Conservation (phyloP, 2,797 vertebrate genomes). For the Mus caroli region DNA sequence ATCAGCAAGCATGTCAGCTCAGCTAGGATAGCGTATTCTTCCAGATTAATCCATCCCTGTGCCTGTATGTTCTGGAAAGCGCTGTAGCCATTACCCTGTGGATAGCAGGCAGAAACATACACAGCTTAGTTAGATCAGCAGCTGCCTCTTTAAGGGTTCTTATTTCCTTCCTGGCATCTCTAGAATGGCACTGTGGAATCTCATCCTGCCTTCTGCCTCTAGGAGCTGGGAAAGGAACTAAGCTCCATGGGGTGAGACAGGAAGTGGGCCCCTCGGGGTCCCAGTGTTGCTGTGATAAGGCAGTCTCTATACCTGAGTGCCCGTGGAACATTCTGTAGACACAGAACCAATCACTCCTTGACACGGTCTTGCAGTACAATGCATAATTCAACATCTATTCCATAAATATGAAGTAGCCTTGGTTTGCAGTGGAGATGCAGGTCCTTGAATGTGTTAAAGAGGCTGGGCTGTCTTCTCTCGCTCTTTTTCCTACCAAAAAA, state of each 20-base stretch:
- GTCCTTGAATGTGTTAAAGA: neutral
- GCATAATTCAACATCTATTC: conserved; percentile 67
- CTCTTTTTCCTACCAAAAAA: conserved; percentile 8
- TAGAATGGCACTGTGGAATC: neutral
- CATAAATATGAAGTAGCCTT: conserved; percentile 63
- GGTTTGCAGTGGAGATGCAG: neutral
- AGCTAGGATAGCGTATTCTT: neutral
- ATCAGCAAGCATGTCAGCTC: neutral
- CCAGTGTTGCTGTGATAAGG: neutral
- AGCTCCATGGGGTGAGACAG: neutral
- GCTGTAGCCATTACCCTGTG: neutral
- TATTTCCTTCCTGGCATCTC: too few relatives aligned
- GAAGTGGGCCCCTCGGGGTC: rapidly evolving
- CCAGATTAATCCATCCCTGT: too few relatives aligned
- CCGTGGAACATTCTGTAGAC: conserved; percentile 60
- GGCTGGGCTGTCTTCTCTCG: conserved; percentile 11
- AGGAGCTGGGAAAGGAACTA: neutral
- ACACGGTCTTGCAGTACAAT: conserved; percentile 54
- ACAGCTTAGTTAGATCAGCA: neutral
- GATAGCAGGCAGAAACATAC: neutral
- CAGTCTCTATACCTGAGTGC: neutral
- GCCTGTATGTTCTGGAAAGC: neutral
- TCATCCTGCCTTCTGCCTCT: neutral
- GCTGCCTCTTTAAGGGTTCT: neutral
- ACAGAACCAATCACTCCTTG: conserved; percentile 52